Conservation (phyloP, 2,113 vertebrate species). For the Tapirus terrestris region DNA sequence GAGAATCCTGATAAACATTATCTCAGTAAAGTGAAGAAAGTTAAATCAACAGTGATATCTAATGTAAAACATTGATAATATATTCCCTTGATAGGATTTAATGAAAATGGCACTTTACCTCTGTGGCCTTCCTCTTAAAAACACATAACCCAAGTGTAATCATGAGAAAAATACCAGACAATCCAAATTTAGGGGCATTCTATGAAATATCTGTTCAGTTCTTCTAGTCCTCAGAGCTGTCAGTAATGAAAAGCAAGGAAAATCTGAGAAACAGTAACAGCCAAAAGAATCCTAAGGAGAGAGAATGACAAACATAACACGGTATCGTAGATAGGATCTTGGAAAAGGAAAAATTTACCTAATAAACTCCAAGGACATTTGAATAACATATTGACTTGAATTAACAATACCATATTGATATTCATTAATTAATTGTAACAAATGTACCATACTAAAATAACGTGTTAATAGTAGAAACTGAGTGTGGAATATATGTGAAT, state of each 20-base stretch:
- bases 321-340: not conserved
- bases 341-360: not conserved
- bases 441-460: not conserved
- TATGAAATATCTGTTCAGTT: not conserved
- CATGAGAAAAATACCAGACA: not conserved
- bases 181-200: not conserved
- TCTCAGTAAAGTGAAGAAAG: not conserved
- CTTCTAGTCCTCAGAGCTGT: not conserved
- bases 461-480: not conserved
- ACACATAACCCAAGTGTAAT: not conserved
- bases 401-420: not conserved
- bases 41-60: not conserved
- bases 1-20: not conserved
- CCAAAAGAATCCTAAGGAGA: not conserved
- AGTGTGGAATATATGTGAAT: not conserved
- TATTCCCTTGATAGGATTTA: not conserved
- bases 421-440: not conserved
- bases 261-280: not conserved
- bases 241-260: not conserved
- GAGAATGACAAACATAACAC: not conserved
- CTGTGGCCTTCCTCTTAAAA: not conserved
- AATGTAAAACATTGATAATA: not conserved
- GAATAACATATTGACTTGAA: not conserved
- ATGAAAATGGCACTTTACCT: not conserved
- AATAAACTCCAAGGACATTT: not conserved